A percentile compares a stretch with the other conserved stretches of the same genome.
Evolutionary conservation across 37 sponge, comb jelly and placozoan genomes (phyloP).

Genomic region (Aplysina aerophoba): DNA sequence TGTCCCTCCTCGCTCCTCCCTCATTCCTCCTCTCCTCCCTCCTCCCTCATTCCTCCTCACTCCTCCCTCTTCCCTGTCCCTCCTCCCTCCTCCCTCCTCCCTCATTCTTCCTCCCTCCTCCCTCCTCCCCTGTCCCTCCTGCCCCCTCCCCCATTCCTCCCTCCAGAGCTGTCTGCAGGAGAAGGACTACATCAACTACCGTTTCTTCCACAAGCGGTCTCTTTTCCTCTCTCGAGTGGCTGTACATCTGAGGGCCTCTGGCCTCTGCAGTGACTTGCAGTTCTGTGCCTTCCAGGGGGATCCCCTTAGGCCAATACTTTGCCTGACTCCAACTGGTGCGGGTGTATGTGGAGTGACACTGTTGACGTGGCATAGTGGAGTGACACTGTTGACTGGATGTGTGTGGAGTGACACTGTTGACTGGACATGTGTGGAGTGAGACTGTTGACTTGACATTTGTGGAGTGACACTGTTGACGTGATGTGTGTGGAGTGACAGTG

Average conservation of each 20-base stretch:
- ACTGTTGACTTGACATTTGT: too few relatives aligned
- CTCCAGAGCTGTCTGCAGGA: slow-evolving; percentile 76
- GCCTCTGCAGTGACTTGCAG: slow-evolving; percentile 37
- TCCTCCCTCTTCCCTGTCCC: too few relatives aligned
- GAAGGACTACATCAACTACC: slow-evolving; percentile 89
- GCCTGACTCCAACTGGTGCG: slow-evolving; percentile 42
- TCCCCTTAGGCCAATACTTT: slow-evolving; percentile 72
- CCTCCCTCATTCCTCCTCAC: too few relatives aligned
- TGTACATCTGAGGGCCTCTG: slow-evolving; percentile 61
- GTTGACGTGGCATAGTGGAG: too few relatives aligned
- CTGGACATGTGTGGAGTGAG: too few relatives aligned
- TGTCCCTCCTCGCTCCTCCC: too few relatives aligned
- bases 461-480: too few relatives aligned
- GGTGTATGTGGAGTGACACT: background rate
- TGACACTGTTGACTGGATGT: too few relatives aligned
- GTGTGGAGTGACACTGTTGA: too few relatives aligned
- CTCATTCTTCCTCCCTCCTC: background rate
- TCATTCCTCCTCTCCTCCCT: too few relatives aligned
- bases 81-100: background rate
- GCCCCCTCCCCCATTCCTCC: background rate
- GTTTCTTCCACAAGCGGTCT: slow-evolving; percentile 87
- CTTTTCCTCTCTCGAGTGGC: slow-evolving; percentile 86
- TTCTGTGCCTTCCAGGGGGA: slow-evolving; percentile 53
- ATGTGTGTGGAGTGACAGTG: too few relatives aligned
- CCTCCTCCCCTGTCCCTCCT: too few relatives aligned